These are phyloP conservation scores for Gobiocypris rarus DNA, from an alignment of 2,113 vertebrate species.

Conservation along the genomic window DNA sequence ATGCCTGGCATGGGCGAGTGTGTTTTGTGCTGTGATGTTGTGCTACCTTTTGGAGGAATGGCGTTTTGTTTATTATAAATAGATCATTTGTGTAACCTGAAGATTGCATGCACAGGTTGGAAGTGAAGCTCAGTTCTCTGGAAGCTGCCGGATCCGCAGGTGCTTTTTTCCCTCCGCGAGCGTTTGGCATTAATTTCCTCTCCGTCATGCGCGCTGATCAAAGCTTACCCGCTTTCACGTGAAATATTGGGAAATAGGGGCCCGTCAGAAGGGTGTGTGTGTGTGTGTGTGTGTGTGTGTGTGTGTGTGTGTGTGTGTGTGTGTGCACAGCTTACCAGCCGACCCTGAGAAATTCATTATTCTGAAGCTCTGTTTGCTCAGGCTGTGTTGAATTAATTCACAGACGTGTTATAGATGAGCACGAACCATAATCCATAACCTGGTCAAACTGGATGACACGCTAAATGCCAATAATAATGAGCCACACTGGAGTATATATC, in stretches of 20 bases:
- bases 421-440: conserved; percentile 1
- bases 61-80: neutral
- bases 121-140: conserved; percentile 15
- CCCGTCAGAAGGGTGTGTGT: neutral
- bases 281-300: neutral
- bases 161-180: neutral
- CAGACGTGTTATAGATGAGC: conserved; percentile 17
- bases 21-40: conserved; percentile 50
- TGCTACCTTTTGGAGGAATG: conserved; percentile 5
- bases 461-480: conserved; percentile 14
- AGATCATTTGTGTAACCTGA: neutral
- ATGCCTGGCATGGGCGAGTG: conserved; percentile 67
- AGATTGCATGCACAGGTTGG: conserved; percentile 11
- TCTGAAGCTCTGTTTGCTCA: conserved; percentile 48
- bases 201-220: neutral
- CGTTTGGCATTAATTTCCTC: conserved; percentile 27
- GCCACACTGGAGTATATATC: neutral
- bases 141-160: neutral
- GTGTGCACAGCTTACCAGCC: neutral
- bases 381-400: conserved; percentile 41
- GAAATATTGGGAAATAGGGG: neutral
- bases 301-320: neutral
- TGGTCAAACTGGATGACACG: neutral
- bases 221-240: neutral
- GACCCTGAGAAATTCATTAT: conserved; percentile 56